phyloP scores from a whole-genome alignment of 2,888 invertebrate genomes.

The Chalcosyrphus nemorum region DNA sequence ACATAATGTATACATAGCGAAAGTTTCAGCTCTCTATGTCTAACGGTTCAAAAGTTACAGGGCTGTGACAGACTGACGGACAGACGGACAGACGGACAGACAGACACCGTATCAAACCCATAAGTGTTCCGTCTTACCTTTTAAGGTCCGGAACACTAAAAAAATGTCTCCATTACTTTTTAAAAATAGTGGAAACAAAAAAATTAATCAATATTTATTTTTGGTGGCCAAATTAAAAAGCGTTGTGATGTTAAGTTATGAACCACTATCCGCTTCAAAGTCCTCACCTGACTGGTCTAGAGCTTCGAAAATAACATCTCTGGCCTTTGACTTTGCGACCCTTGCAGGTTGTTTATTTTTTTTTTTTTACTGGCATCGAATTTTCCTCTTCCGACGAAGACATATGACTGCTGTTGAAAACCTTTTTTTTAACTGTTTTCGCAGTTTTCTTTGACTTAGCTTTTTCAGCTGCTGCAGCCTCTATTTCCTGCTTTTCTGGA shows the following conservation, averaged over 20 bases:
- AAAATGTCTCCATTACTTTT: too few species aligned
- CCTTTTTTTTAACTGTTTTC: constrained; percentile 10
- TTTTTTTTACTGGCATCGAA: neutral
- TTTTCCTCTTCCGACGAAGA: constrained; percentile 12
- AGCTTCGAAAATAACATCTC: constrained; percentile 1
- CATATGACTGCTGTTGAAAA: neutral
- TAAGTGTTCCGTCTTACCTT: too few species aligned
- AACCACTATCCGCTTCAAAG: too few species aligned
- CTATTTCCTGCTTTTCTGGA: constrained; percentile 14
- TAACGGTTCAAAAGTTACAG: too few species aligned
- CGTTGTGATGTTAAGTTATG: neutral
- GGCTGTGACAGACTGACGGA: too few species aligned
- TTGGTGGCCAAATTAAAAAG: neutral
- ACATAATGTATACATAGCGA: too few species aligned
- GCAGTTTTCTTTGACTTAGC: constrained; percentile 1
- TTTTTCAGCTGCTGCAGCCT: neutral
- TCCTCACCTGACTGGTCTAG: too few species aligned
- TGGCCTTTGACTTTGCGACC: constrained; percentile 12
- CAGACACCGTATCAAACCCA: too few species aligned
- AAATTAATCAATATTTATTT: neutral
- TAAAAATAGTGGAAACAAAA: too few species aligned
- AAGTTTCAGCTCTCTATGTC: too few species aligned
- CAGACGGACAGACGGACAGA: too few species aligned
- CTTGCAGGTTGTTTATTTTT: constrained; percentile 12
- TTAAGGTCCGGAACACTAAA: too few species aligned